Evolutionary conservation across 2,797 vertebrate species (phyloP).

Genomic region (Gouania willdenowi): DNA sequence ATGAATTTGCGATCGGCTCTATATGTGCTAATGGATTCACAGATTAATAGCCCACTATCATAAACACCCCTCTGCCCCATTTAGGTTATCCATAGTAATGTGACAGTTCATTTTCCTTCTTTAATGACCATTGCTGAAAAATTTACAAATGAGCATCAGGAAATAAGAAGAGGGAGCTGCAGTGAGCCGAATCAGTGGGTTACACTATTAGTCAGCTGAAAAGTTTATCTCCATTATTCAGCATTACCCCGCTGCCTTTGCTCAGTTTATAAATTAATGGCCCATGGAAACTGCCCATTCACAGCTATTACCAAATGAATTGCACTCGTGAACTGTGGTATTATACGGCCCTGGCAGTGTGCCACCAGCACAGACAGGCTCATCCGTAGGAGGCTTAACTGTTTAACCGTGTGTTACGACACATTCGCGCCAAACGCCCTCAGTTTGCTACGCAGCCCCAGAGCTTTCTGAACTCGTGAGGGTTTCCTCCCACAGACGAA

Average conservation of each 20-base stretch:
- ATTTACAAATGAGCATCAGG: conserved; percentile 30
- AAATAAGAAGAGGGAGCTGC: conserved; percentile 3
- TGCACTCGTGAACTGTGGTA: conserved; percentile 31
- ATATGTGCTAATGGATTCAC: conserved; percentile 27
- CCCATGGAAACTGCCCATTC: conserved; percentile 51
- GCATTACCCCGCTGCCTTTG: conserved; percentile 52
- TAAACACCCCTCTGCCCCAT: conserved; percentile 16
- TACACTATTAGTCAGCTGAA: conserved; percentile 42
- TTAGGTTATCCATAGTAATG: conserved; percentile 27
- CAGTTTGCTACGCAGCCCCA: conserved; percentile 3
- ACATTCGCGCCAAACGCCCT: conserved; percentile 19
- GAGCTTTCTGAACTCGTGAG: conserved; percentile 15
- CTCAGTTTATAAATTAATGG: conserved; percentile 59
- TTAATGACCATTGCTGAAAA: conserved; percentile 30
- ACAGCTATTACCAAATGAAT: conserved; percentile 54
- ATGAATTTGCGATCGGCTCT: conserved; percentile 34
- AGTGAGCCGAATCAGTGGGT: conserved; percentile 28
- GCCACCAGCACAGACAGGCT: conserved; percentile 29
- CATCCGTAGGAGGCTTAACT: conserved; percentile 16
- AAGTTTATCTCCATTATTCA: conserved; percentile 64
- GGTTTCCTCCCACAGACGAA: background rate
- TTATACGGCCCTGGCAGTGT: conserved; percentile 34
- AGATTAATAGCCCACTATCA: conserved; percentile 19
- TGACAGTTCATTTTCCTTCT: conserved; percentile 22
- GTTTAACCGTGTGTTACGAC: conserved; percentile 23